Percentiles rank a stretch among this genome's conserved stretches.
phyloP scores from a whole-genome alignment of 1,140 invertebrate species.

The Ostrea denselamellosa region DNA sequence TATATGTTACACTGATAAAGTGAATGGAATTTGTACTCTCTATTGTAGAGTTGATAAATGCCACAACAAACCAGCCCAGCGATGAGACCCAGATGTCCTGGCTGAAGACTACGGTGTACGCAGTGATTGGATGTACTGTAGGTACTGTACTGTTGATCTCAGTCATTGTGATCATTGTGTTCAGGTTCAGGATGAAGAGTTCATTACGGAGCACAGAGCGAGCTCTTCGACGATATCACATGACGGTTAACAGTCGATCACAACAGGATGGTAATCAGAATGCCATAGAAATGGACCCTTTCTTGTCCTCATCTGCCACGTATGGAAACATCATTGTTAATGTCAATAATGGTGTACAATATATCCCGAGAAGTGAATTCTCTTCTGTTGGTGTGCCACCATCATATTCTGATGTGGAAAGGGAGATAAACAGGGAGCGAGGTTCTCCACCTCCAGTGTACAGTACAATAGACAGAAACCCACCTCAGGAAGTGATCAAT shows the following conservation, averaged over 20 bases:
- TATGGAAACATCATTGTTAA: conserved; percentile 75
- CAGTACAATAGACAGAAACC: conserved; percentile 73
- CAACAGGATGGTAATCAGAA: conserved; percentile 36
- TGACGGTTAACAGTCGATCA: conserved; percentile 36
- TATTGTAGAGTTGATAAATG: conserved; percentile 3
- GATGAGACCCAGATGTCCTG: conserved; percentile 59
- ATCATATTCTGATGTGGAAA: conserved; percentile 71
- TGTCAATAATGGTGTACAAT: conserved; percentile 75
- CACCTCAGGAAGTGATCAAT: conserved; percentile 40
- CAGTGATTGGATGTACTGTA: conserved; percentile 73
- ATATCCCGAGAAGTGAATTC: conserved; percentile 67
- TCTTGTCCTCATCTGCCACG: conserved; percentile 61
- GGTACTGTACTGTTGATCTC: conserved; percentile 74
- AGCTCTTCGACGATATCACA: conserved; percentile 44
- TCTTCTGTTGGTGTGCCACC: conserved; percentile 66
- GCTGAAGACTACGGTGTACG: conserved; percentile 74
- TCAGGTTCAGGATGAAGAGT: conserved; percentile 72
- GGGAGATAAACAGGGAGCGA: conserved; percentile 46
- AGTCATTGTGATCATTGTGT: conserved; percentile 72
- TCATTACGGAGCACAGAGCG: conserved; percentile 56
- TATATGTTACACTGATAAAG: too few species aligned
- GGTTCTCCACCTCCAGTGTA: conserved; percentile 71
- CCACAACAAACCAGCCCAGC: neutral
- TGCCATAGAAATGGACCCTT: conserved; percentile 68
- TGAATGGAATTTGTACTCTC: neutral